Evolutionary conservation across 2,113 vertebrate species (phyloP).

Genomic region (Nothobranchius furzeri): DNA sequence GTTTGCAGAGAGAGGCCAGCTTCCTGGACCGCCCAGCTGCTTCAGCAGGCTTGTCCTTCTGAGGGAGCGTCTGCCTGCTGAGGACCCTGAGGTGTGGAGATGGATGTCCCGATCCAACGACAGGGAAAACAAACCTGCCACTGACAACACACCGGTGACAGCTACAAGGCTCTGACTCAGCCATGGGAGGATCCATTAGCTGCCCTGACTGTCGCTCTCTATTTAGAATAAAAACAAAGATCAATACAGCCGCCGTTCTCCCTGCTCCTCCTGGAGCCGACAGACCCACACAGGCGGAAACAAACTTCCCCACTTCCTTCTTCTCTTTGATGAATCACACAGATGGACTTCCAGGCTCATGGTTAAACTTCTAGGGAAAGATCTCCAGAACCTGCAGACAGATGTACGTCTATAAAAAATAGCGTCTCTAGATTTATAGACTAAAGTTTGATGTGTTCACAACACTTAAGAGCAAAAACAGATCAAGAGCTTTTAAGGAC

Average conservation of each 20-base stretch:
- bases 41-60: slow-evolving; percentile 44
- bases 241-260: slow-evolving; percentile 52
- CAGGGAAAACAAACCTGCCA: slow-evolving; percentile 65
- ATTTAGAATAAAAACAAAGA: slow-evolving; percentile 65
- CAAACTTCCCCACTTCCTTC: neutral
- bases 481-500: no score
- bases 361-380: no score
- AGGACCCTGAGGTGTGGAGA: slow-evolving; percentile 68
- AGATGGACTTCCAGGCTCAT: no score
- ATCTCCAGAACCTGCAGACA: no score
- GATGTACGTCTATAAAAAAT: no score
- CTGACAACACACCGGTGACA: slow-evolving; percentile 61
- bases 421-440: no score
- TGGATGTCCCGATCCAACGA: slow-evolving; percentile 67
- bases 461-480: no score
- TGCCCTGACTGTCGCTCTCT: slow-evolving; percentile 57
- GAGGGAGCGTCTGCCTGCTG: slow-evolving; percentile 39
- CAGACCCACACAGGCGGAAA: slow-evolving; percentile 1
- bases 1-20: slow-evolving; percentile 19
- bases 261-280: slow-evolving; percentile 1
- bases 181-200: slow-evolving; percentile 52
- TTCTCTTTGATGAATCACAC: slow-evolving; percentile 21
- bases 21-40: slow-evolving; percentile 50
- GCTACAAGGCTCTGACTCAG: slow-evolving; percentile 66
- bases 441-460: no score